Conservation (phyloP, 2,113 vertebrate species). For the Phrynocephalus versicolor region DNA sequence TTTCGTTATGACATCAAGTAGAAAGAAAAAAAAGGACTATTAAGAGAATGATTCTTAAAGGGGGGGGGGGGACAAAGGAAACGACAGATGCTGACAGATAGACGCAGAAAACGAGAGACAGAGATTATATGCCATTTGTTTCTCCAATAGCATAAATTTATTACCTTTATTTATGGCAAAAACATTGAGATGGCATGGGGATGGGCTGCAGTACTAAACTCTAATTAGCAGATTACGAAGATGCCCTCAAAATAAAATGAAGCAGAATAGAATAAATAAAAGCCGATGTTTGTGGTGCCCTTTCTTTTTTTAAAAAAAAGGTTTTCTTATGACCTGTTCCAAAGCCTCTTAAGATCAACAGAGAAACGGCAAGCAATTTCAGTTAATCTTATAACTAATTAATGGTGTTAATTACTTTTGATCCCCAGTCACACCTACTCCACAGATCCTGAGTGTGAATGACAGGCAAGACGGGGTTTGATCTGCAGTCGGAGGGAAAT, state of each 20-base stretch:
- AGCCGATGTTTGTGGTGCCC: background rate
- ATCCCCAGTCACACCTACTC: background rate
- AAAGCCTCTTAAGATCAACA: conserved; percentile 1
- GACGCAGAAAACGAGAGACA: too few species aligned
- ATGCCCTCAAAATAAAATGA: background rate
- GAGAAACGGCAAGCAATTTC: background rate
- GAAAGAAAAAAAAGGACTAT: too few species aligned
- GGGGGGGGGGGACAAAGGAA: too few species aligned
- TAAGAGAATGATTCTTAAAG: too few species aligned
- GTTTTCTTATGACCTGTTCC: background rate
- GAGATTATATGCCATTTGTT: background rate
- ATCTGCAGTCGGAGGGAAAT: background rate
- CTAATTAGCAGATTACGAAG: background rate
- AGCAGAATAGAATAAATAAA: background rate
- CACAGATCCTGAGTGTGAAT: background rate
- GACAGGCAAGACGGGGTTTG: background rate
- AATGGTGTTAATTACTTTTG: conserved; percentile 10
- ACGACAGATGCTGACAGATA: too few species aligned
- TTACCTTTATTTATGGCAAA: background rate
- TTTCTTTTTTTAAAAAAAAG: background rate
- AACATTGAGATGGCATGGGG: background rate
- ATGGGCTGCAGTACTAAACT: background rate
- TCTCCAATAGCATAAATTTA: background rate
- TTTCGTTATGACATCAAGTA: too few species aligned
- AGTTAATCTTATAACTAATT: background rate